Conservation (phyloP, 2,888 invertebrate genomes). For the Isoperla grammatica region DNA sequence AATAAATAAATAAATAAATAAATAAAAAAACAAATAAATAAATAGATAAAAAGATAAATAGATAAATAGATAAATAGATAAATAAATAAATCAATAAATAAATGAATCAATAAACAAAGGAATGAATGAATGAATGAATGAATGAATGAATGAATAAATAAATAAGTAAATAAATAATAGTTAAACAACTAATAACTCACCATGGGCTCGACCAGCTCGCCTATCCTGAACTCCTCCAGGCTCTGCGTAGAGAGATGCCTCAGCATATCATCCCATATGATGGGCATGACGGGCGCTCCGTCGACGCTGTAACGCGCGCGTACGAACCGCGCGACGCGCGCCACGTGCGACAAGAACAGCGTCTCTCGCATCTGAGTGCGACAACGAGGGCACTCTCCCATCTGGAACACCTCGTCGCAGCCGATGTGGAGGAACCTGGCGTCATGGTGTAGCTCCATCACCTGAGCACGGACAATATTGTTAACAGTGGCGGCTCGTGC, state of each 20-base stretch:
- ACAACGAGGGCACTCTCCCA: constrained; percentile 61
- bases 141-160: no score
- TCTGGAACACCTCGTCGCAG: constrained; percentile 67
- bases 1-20: no score
- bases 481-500: no score
- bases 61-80: no score
- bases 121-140: no score
- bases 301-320: constrained; percentile 46
- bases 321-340: constrained; percentile 54
- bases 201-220: constrained; percentile 68
- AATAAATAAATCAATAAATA: no score
- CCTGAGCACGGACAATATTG: no score
- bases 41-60: no score
- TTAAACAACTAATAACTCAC: constrained; percentile 39
- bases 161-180: no score
- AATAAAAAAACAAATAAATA: no score
- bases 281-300: constrained; percentile 49
- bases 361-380: constrained; percentile 48
- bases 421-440: constrained; percentile 61
- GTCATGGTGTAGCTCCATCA: constrained; percentile 40
- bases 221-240: constrained; percentile 56
- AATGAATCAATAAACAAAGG: no score
- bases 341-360: constrained; percentile 59
- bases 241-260: constrained; percentile 55
- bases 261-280: constrained; percentile 81